A percentile compares a stretch with the other conserved stretches of the same genome.
phyloP scores from a whole-genome alignment of 30 jellyfish, hydroid and myxozoan genomes.

The Cassiopea andromeda region DNA sequence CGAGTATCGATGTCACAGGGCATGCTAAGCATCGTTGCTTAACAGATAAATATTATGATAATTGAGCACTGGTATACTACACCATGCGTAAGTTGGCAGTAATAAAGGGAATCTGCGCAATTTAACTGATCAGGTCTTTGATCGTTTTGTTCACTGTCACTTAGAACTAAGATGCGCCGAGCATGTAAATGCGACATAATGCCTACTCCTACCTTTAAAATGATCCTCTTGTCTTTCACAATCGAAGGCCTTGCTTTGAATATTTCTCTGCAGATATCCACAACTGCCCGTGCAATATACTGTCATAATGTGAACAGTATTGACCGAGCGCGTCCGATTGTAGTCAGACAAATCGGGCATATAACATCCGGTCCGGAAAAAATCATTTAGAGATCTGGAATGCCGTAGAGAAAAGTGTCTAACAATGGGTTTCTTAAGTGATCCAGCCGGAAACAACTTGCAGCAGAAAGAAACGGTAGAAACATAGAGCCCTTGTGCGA shows the following conservation, averaged over 20 bases:
- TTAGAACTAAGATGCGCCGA: no score
- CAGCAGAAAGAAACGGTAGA: not conserved
- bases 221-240: not conserved
- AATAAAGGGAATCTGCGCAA: no score
- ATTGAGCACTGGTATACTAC: no score
- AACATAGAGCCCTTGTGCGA: not conserved
- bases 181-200: no score
- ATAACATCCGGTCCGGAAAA: conserved; percentile 35
- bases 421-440: not conserved
- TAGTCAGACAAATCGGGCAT: conserved; percentile 14
- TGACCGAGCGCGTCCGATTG: conserved; percentile 22
- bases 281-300: conserved; percentile 1
- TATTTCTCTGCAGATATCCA: not conserved
- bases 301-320: not conserved
- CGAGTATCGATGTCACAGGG: no score
- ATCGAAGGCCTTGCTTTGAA: no score
- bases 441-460: conserved; percentile 1
- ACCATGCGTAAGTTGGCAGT: no score
- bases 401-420: not conserved
- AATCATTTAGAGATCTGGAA: not conserved
- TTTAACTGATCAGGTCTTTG: no score
- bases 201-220: no score
- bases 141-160: no score
- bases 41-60: no score
- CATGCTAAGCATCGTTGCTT: no score